phyloP scores from a whole-genome alignment of 2,113 vertebrate genomes.

The Centrocercus urophasianus region DNA sequence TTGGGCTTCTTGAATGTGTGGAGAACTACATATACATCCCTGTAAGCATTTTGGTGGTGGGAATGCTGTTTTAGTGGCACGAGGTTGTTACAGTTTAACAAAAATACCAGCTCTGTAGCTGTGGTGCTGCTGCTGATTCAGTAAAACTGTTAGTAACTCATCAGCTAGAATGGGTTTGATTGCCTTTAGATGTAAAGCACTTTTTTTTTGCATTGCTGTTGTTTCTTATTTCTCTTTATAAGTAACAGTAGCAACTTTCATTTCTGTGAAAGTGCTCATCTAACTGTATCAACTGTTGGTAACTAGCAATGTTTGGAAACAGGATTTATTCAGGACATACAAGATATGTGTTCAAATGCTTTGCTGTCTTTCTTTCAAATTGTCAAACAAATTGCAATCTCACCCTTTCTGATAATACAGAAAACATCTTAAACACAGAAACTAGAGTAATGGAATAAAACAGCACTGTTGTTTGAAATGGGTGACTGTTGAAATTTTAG shows the following conservation, averaged over 20 bases:
- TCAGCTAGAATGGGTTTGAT: neutral
- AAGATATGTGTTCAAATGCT: neutral
- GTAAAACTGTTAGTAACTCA: neutral
- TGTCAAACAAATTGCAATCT: neutral
- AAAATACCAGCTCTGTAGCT: neutral
- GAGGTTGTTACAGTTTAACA: neutral
- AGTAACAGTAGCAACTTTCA: neutral
- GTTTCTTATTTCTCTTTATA: neutral
- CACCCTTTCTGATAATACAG: neutral
- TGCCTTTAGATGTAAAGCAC: neutral
- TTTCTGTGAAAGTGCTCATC: neutral
- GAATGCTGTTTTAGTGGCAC: neutral
- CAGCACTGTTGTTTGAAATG: constrained; percentile 6
- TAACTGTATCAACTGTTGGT: neutral
- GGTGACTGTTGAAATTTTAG: constrained; percentile 43
- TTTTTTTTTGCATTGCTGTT: neutral
- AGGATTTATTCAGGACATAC: neutral
- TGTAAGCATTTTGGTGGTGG: neutral
- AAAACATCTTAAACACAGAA: neutral
- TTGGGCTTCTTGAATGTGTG: fast-evolving
- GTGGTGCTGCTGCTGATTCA: neutral
- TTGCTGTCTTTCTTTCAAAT: neutral
- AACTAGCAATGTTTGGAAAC: neutral
- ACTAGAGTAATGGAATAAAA: neutral
- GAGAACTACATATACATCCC: neutral